phyloP scores from a whole-genome alignment of 2,797 vertebrate genomes.

The Peromyscus nudipes region DNA sequence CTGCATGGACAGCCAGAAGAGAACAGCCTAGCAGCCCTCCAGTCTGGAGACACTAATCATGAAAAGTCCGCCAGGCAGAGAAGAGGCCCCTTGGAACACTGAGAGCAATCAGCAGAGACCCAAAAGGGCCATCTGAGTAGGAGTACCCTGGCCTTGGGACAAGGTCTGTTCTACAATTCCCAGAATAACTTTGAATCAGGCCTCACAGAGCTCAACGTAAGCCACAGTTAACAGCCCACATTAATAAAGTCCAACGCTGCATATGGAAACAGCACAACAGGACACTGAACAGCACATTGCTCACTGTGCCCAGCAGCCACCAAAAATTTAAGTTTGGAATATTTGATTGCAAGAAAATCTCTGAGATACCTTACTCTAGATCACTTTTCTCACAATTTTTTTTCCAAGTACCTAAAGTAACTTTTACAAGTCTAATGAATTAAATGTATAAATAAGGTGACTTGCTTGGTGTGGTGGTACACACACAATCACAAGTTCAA shows the following conservation, averaged over 20 bases:
- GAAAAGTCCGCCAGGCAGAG: background rate
- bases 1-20: background rate
- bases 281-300: background rate
- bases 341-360: background rate
- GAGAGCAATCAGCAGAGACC: background rate
- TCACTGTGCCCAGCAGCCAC: background rate
- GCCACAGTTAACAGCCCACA: background rate
- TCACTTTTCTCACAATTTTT: background rate
- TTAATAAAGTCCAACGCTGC: background rate
- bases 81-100: background rate
- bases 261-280: background rate
- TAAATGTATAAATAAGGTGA: background rate
- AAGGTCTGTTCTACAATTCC: background rate
- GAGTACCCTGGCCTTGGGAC: background rate
- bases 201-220: background rate
- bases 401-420: slow-evolving; percentile 44
- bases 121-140: background rate
- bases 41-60: background rate
- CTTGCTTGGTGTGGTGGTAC: background rate
- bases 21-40: too few relatives aligned
- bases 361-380: slow-evolving; percentile 7
- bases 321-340: background rate
- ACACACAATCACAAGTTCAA: background rate
- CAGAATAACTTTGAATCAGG: background rate
- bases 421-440: slow-evolving; percentile 40